A percentile compares a stretch with the other conserved stretches of the same genome.
phyloP scores from a whole-genome alignment of 2,113 vertebrate genomes.

The Hemibagrus wyckioides region DNA sequence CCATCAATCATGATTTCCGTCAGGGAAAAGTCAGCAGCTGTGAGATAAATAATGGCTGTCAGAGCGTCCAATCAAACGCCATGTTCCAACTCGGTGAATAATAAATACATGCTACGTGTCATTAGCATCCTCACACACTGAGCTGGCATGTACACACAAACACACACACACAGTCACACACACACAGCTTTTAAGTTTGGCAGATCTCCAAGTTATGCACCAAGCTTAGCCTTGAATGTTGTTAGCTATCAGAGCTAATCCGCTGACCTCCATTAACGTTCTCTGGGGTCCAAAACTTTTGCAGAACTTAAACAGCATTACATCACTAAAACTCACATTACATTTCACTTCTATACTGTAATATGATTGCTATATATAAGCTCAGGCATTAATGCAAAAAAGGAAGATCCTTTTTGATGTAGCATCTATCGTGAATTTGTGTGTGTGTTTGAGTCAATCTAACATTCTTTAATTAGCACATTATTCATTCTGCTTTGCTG shows the following conservation, averaged over 20 bases:
- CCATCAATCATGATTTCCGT: slow-evolving; percentile 37
- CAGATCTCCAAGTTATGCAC: background rate
- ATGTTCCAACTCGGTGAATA: slow-evolving; percentile 21
- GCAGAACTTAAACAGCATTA: background rate
- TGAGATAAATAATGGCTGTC: slow-evolving; percentile 18
- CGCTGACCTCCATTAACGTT: background rate
- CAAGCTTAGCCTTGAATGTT: background rate
- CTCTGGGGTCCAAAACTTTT: background rate
- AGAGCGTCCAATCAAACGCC: slow-evolving; percentile 12
- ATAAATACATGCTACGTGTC: slow-evolving; percentile 29
- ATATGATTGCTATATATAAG: slow-evolving; percentile 2
- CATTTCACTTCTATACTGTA: background rate
- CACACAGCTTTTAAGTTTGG: background rate
- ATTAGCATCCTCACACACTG: slow-evolving; percentile 7
- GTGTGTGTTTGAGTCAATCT: background rate
- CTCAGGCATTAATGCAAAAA: background rate
- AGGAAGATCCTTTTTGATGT: background rate
- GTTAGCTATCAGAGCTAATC: background rate
- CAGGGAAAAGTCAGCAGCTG: slow-evolving; percentile 23
- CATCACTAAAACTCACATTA: background rate
- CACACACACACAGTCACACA: slow-evolving; percentile 15
- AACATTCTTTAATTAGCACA: background rate
- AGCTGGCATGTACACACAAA: background rate
- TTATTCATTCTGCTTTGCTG: background rate
- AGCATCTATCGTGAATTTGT: background rate